Base-by-base conservation (phyloP, 2,888 invertebrate genomes). In the Dicranocentrus wangi region DNA sequence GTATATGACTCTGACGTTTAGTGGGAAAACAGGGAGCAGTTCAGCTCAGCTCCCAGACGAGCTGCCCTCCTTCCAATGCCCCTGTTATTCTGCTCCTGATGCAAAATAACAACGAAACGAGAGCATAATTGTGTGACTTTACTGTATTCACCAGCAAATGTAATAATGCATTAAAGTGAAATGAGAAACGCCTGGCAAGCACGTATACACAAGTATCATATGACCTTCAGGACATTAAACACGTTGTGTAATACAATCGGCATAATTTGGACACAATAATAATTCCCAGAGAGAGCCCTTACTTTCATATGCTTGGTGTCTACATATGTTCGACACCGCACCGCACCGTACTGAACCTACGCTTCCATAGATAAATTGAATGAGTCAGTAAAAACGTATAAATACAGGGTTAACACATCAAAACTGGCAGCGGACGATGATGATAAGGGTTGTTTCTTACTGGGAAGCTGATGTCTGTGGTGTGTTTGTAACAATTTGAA, bases 211-310 rank as follows among this genome's bases (percentile, higher is more conserved):
- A 76, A 76, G 76, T 76, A 76, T 76, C 76, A 51, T 60, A 76
- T 76, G 76, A 69, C 76, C 76, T 76, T 76, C 76, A 60, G 65
- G 17, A 55, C 63, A 66, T 17, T 43, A 68, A 39, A 53, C 76
- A 69, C 47, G 76, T 68, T 68, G 68, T 55, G 76, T 76, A 76
- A 76, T 60, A 76, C 68, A 76, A 76, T 76, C 76, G 76, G 60
- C 76, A 60, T 76, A 76, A 76, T 76, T 76, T 76, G 76, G 68
- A 76, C 76, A 75, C 75, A 75, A 76, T 76, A 76, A 76, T 69
- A 61, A 76, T 76, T 76, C 76, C 76, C 76, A 60, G 76, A 76
- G 76, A 76, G 76, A 76, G 68, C 76, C 76, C 76, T 76, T 76
- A 68, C 60, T 51, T 65, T 19, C 32, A 3, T 32, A 32, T 10